Percentiles rank a stretch among this genome's conserved stretches.
Evolutionary conservation across 37 sponge, comb jelly and placozoan species (phyloP).

Genomic region (Ephydatia muelleri): DNA sequence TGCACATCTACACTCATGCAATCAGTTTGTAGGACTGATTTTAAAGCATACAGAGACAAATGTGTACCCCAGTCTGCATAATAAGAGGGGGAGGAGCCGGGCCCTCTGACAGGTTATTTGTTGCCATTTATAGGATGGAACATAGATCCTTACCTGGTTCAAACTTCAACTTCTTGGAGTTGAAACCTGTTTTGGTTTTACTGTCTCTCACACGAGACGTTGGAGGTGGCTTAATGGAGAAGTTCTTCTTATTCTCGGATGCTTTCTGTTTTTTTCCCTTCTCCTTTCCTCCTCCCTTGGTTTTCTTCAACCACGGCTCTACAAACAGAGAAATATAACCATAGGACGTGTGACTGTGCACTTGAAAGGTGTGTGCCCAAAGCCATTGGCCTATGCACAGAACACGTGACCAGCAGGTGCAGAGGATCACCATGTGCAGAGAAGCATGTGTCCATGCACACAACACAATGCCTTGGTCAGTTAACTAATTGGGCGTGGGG

Average conservation of each 20-base stretch:
- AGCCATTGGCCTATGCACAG: too few relatives aligned
- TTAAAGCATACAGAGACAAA: too few relatives aligned
- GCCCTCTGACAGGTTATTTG: neutral
- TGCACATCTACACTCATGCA: too few relatives aligned
- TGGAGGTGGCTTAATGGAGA: slow-evolving; percentile 51
- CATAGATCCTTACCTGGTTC: slow-evolving; percentile 37
- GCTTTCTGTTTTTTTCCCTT: slow-evolving; percentile 12
- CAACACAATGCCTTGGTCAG: too few relatives aligned
- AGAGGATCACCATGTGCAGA: neutral
- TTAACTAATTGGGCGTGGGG: neutral
- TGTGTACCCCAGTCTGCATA: too few relatives aligned
- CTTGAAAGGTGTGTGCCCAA: too few relatives aligned
- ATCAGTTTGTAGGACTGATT: too few relatives aligned
- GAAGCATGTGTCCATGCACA: neutral
- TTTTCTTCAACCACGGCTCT: slow-evolving; percentile 55
- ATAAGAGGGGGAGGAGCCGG: neutral
- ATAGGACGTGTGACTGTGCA: too few relatives aligned
- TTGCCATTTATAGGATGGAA: neutral
- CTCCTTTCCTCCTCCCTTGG: slow-evolving; percentile 24
- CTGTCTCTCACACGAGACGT: neutral
- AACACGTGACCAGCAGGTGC: neutral
- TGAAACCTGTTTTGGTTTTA: slow-evolving; percentile 61
- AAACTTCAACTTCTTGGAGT: slow-evolving; percentile 57
- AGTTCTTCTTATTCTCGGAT: slow-evolving; percentile 35
- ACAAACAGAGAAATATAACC: neutral